These are phyloP conservation scores for Drosophila pseudotakahashii DNA, from an alignment of 2,888 invertebrate genomes.

Conservation along the genomic window DNA sequence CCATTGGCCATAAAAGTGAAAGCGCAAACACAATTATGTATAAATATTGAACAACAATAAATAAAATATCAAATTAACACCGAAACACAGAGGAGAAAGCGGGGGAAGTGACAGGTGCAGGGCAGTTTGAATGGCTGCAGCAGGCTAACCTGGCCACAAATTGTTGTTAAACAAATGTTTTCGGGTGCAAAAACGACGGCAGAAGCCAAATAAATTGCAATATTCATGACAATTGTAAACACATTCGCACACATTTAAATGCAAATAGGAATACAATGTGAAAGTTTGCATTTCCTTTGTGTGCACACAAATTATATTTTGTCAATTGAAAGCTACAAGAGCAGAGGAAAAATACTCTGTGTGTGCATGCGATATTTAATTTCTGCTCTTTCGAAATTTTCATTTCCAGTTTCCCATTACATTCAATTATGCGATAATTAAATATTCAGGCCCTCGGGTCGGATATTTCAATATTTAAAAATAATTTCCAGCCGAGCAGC, in stretches of 20 bases:
- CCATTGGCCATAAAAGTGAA: conserved; percentile 34
- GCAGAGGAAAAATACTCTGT: conserved; percentile 25
- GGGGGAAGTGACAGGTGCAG: conserved; percentile 25
- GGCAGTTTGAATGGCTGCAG: conserved; percentile 5
- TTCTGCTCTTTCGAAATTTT: conserved; percentile 12
- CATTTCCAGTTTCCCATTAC: conserved; percentile 15
- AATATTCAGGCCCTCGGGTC: conserved; percentile 49
- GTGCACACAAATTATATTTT: conserved; percentile 51
- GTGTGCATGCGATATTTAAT: conserved; percentile 52
- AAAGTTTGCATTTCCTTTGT: conserved; percentile 68
- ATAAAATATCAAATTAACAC: conserved; percentile 80
- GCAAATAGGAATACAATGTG: conserved; percentile 37
- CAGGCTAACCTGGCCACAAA: conserved; percentile 62
- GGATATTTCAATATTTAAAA: conserved; percentile 60
- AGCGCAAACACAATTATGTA: conserved; percentile 70
- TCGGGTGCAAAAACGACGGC: conserved; percentile 65
- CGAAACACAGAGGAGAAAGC: conserved; percentile 37
- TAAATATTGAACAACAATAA: conserved; percentile 75
- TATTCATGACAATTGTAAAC: conserved; percentile 71
- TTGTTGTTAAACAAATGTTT: conserved; percentile 73
- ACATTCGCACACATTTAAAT: conserved; percentile 31
- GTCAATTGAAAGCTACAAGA: conserved; percentile 46
- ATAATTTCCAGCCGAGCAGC: conserved; percentile 27
- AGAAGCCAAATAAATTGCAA: conserved; percentile 76
- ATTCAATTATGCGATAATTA: conserved; percentile 52